A percentile compares a stretch with the other conserved stretches of the same genome.
These are phyloP conservation scores for Ornithoptera alexandrae DNA, from an alignment of 2,888 invertebrate species.

Conservation along the genomic window DNA sequence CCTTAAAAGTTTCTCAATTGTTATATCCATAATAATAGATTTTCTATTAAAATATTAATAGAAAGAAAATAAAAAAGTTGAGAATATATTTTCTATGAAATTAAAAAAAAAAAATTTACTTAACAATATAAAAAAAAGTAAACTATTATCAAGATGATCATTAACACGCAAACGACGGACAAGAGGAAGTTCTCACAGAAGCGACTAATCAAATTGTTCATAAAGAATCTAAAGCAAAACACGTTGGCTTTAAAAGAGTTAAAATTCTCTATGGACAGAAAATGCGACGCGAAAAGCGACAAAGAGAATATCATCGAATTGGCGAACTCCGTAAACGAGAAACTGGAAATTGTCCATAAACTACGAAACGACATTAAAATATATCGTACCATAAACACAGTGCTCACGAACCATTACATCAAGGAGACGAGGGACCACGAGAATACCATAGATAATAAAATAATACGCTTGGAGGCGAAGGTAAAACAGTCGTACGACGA, in stretches of 20 bases:
- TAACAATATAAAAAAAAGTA: background rate
- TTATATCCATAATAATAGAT: too few relatives aligned
- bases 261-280: slow-evolving; percentile 55
- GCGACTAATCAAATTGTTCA: slow-evolving; percentile 54
- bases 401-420: slow-evolving; percentile 70
- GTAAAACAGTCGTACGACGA: slow-evolving; percentile 61
- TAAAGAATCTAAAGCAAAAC: slow-evolving; percentile 61
- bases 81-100: too few relatives aligned
- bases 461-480: slow-evolving; percentile 60
- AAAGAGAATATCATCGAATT: slow-evolving; percentile 58
- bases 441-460: slow-evolving; percentile 58
- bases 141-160: slow-evolving; percentile 43
- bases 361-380: slow-evolving; percentile 72
- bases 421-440: slow-evolving; percentile 68
- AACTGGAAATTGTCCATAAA: slow-evolving; percentile 68
- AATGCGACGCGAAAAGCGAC: slow-evolving; percentile 45
- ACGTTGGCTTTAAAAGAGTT: slow-evolving; percentile 62
- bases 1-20: too few relatives aligned
- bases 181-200: slow-evolving; percentile 49
- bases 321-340: slow-evolving; percentile 65
- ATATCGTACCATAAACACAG: slow-evolving; percentile 70
- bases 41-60: too few relatives aligned
- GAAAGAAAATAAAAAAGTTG: too few relatives aligned
- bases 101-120: too few relatives aligned
- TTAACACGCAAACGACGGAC: slow-evolving; percentile 39